Conservation (phyloP, 2,113 vertebrate species). For the Petaurus breviceps region DNA sequence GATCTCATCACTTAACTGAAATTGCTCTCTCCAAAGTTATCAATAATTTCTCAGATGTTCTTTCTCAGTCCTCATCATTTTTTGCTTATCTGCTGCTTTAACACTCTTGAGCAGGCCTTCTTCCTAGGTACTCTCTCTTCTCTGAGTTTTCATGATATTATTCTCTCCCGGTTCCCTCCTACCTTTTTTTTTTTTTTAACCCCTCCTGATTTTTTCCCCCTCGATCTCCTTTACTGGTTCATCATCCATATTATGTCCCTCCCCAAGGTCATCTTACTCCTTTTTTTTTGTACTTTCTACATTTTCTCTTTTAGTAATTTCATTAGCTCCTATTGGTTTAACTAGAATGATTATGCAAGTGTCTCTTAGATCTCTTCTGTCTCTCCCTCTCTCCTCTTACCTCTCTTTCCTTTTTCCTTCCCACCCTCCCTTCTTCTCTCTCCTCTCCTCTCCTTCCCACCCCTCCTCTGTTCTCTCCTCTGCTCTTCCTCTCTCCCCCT, state of each 20-base stretch:
- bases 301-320: too few relatives aligned
- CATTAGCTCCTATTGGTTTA: too few relatives aligned
- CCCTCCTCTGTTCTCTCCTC: too few relatives aligned
- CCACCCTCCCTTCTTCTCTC: too few relatives aligned
- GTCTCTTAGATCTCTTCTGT: too few relatives aligned
- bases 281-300: neutral
- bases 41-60: neutral
- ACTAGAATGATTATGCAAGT: neutral
- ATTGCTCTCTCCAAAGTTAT: neutral
- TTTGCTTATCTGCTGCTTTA: neutral
- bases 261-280: neutral
- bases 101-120: neutral
- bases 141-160: neutral
- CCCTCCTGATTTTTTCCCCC: too few relatives aligned
- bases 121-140: neutral
- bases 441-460: too few relatives aligned
- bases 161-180: neutral
- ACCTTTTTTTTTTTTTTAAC: too few relatives aligned
- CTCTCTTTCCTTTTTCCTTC: too few relatives aligned
- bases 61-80: neutral
- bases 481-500: fast-evolving
- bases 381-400: too few relatives aligned
- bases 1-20: neutral
- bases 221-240: neutral
- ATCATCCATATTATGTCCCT: neutral